Conservation (phyloP, 2,113 vertebrate species). For the Macquaria ambigua region DNA sequence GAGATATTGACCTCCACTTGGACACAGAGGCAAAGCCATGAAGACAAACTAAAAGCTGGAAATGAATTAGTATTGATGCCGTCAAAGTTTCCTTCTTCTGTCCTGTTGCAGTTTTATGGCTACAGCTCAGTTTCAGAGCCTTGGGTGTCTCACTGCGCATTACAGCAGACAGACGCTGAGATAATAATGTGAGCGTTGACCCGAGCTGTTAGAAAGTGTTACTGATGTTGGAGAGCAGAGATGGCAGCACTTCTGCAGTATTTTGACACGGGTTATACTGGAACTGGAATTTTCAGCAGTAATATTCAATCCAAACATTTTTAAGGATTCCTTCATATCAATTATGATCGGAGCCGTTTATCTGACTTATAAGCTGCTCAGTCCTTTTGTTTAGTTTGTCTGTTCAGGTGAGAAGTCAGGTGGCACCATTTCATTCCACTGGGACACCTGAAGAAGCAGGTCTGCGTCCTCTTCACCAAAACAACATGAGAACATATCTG, state of each 20-base stretch:
- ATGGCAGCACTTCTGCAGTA: neutral
- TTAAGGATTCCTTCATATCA: neutral
- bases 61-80: slow-evolving; percentile 60
- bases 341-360: neutral
- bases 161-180: neutral
- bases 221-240: neutral
- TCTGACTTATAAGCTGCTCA: neutral
- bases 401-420: neutral
- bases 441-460: neutral
- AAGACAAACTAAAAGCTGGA: slow-evolving; percentile 57
- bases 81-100: slow-evolving; percentile 18
- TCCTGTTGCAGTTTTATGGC: slow-evolving; percentile 21
- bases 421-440: neutral
- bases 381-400: neutral
- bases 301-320: neutral
- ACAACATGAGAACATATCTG: neutral
- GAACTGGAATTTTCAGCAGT: neutral
- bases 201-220: neutral
- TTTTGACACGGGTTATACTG: neutral
- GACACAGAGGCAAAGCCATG: slow-evolving; percentile 31
- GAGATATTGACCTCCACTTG: slow-evolving; percentile 48
- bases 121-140: neutral
- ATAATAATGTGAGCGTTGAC: neutral
- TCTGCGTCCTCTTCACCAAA: neutral
- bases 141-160: neutral